Evolutionary conservation across 2,888 invertebrate species (phyloP), one percentile per base, ranked within the genome.

Genomic region (Hofmannophila pseudospretella): DNA sequence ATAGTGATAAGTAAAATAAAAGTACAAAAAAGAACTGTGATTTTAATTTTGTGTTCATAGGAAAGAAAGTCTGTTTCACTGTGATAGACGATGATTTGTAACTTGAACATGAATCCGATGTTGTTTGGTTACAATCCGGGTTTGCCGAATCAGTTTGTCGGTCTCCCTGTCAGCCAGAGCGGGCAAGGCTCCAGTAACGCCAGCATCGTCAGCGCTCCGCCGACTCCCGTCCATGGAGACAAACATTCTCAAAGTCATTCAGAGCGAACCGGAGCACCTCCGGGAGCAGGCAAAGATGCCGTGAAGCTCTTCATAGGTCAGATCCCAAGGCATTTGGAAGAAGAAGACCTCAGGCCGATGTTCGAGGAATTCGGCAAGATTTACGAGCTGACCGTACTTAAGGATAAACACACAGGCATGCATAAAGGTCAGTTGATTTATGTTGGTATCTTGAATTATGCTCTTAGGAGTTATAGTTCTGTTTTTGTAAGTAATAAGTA

Each of bases 391-490:
- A 96, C 96, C 45, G 94, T 97, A 41, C 91, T 97, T 56, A 96
- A 96, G 89, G 97, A 97, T 79, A 95, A 96, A 72, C 94, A 95
- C 88, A 97, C 96, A 41, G 97, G 97, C 49, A 94, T 96, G 92
- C 97, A 97, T 80, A 97, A 97, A 92, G 96, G 96, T 94, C 69
- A 74, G 89, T 47, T 53, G 44, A 58, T 62, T 63, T 61, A 55
- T 50, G 28, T 42, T 25, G 29, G 31, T 34, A 39, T 16, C 7
- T 16, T 16, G 14, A 32, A 11, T 32, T 32, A 20, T 32, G 31
- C 3, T 11, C 20, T 20, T 5, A 3, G 14, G 29, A 30, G 29
- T 14, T 30, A 16, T 11, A 20, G 31, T 16, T 11, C 20, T 32
- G 11, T 32, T 32, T 20, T 16, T 9, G 25, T 25, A n/a, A 25